phyloP scores from a whole-genome alignment of 2,113 vertebrate genomes.

The human region DNA sequence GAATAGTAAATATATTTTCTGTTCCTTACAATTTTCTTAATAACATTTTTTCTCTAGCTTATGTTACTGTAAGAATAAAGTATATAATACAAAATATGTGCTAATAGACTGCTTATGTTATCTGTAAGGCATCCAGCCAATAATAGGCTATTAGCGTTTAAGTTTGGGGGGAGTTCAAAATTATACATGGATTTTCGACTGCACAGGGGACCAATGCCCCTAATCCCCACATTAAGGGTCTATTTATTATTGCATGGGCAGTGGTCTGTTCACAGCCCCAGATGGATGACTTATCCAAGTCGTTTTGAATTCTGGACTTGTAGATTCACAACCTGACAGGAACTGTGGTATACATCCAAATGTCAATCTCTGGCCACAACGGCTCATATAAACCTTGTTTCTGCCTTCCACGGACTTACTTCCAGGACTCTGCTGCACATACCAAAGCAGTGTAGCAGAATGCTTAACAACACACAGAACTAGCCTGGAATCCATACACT shows the following conservation, averaged over 20 bases:
- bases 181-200: neutral
- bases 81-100: neutral
- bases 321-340: neutral
- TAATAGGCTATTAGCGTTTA: neutral
- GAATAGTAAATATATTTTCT: neutral
- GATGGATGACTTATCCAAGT: neutral
- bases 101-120: neutral
- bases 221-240: neutral
- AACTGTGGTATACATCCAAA: neutral
- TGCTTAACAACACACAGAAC: neutral
- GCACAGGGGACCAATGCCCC: neutral
- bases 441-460: neutral
- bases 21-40: neutral
- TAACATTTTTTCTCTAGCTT: neutral
- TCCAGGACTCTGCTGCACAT: neutral
- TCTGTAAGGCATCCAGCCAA: neutral
- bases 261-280: neutral
- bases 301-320: neutral
- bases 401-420: neutral
- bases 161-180: neutral
- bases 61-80: neutral
- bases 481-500: neutral
- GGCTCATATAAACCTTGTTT: neutral
- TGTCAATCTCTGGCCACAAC: neutral
- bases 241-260: neutral